A percentile compares a stretch with the other conserved stretches of the same genome.
phyloP scores from a whole-genome alignment of 30 jellyfish, hydroid and myxozoan species.

The Aurelia coerulea region DNA sequence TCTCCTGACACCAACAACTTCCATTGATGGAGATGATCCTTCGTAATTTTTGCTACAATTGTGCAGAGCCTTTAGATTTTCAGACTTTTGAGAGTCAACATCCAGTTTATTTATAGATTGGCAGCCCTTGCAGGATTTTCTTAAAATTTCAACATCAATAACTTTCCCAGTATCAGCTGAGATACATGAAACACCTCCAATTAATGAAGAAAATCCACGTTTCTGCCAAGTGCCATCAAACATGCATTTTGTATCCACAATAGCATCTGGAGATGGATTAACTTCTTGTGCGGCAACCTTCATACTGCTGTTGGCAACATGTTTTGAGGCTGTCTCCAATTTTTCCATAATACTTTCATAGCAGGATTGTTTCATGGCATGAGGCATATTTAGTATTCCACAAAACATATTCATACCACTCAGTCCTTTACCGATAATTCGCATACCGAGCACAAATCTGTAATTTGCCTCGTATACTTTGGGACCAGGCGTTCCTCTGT shows the following conservation, averaged over 20 bases:
- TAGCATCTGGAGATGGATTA: background rate
- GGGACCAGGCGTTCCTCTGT: no score
- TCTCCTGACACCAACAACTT: conserved; percentile 51
- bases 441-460: no score
- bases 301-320: conserved; percentile 15
- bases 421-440: no score
- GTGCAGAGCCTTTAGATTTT: background rate
- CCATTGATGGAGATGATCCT: conserved; percentile 64
- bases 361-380: conserved; percentile 5
- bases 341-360: conserved; percentile 7
- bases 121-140: conserved; percentile 12
- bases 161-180: conserved; percentile 5
- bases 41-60: background rate
- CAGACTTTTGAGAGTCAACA: no score
- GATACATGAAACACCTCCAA: background rate
- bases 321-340: background rate
- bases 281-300: conserved; percentile 5
- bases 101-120: background rate
- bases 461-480: no score
- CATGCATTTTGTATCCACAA: conserved; percentile 16
- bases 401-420: background rate
- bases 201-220: conserved; percentile 17
- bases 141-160: background rate
- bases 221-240: conserved; percentile 54
- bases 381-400: conserved; percentile 5